Evolutionary conservation across 2,797 vertebrate genomes (phyloP), one percentile per base, ranked within the genome.

Genomic region (Gephyroberyx darwinii): DNA sequence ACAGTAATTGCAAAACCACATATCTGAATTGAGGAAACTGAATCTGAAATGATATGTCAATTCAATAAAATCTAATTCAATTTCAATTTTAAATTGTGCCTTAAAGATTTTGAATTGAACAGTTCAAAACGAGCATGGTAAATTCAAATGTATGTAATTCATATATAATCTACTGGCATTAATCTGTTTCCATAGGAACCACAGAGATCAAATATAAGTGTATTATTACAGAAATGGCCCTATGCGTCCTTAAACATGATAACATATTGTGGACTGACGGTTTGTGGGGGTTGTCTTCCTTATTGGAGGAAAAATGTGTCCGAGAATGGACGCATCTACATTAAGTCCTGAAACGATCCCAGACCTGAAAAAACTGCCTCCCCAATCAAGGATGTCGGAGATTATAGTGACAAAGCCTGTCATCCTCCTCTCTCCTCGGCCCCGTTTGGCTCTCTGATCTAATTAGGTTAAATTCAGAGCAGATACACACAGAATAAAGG

Each of bases 401-500:
- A 68, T 86, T 83, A 87, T 39, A 70, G 55, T 86, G 82, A 88
- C 52, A 63, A 77, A 58, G 73, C 9, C 83, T 86, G 86, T 80
- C 74, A 79, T 72, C 66, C 56, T 71, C 78, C 80, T 84, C 85
- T 89, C 74, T 89, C 67, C 26, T 55, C 62, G 88, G 85, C 77
- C 87, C 90, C 91, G 91, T 90, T 90, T 91, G 94, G 90, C 90
- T 74, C 90, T 92, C 89, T 90, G 89, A 89, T 92, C 91, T 93
- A 93, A 89, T 93, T 91, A 90, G 92, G 92, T 90, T 90, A 90
- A 88, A 90, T 89, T 91, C 88, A 83, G 90, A 92, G 74, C 90
- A 92, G 89, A 92, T 16, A 61, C 41, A 66, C 51, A 41, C 55
- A 56, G 39, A 74, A 69, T 58, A 64, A 80, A 59, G 13, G 26